Conservation (phyloP, 1,140 invertebrate species). For the Tetragnatha versicolor region DNA sequence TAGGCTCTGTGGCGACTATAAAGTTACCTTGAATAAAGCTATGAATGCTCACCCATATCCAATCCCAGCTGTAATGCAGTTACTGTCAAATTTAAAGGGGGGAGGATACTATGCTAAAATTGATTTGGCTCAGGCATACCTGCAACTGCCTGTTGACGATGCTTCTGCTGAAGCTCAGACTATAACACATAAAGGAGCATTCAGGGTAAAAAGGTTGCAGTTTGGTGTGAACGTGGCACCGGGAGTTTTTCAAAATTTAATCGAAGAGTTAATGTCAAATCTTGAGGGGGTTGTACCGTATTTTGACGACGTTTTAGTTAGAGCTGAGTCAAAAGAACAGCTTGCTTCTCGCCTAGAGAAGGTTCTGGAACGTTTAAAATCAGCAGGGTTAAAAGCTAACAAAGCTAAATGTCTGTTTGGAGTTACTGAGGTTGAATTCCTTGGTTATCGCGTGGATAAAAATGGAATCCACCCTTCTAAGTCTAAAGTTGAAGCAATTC, state of each 20-base stretch:
- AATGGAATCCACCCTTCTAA: background rate
- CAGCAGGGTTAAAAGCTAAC: background rate
- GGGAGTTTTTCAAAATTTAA: too few relatives aligned
- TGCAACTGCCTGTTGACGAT: too few relatives aligned
- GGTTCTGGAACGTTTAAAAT: background rate
- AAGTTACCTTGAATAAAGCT: slow-evolving; percentile 61
- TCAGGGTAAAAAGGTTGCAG: background rate
- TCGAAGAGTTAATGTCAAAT: too few relatives aligned
- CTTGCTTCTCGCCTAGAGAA: too few relatives aligned
- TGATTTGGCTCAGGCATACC: too few relatives aligned
- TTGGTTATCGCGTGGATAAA: background rate
- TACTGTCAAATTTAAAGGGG: background rate
- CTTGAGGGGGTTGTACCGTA: too few relatives aligned
- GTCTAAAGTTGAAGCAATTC: background rate
- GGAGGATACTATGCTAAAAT: slow-evolving; percentile 51
- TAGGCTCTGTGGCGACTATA: slow-evolving; percentile 63
- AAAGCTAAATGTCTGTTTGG: background rate
- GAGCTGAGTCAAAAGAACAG: too few relatives aligned
- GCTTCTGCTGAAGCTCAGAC: too few relatives aligned
- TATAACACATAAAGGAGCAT: slow-evolving; percentile 56
- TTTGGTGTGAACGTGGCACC: too few relatives aligned
- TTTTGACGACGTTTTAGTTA: too few relatives aligned
- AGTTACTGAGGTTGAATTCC: background rate
- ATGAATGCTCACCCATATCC: slow-evolving; percentile 13
- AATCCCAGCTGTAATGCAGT: too few relatives aligned